Base-by-base conservation (phyloP, 1,140 invertebrate genomes). In the Anastatus disparis region DNA sequence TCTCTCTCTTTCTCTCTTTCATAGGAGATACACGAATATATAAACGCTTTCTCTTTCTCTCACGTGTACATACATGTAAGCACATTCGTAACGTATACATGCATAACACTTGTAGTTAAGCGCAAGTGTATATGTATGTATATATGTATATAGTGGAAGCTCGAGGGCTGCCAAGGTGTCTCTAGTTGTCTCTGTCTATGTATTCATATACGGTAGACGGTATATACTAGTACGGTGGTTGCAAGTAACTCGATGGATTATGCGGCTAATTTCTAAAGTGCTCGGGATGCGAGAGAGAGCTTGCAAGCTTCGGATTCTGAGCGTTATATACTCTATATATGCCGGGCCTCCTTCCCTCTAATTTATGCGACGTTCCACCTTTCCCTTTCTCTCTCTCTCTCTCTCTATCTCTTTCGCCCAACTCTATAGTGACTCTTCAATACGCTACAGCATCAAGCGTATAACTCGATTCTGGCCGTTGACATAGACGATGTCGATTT, bases 191-290 rank as follows among this genome's bases (percentile, higher is more conserved):
- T n/a, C n/a, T n/a, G n/a, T n/a, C n/a, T n/a, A n/a, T n/a, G n/a
- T n/a, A n/a, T n/a, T n/a, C n/a, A n/a, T n/a, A n/a, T n/a, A n/a
- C n/a, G n/a, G n/a, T n/a, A n/a, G n/a, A n/a, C n/a, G n/a, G n/a
- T n/a, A n/a, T n/a, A n/a, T n/a, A n/a, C n/a, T n/a, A n/a, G n/a
- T n/a, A n/a, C n/a, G 20, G 38, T 10, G 35, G 65, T 40, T 70
- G 66, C 74, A 62, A 77, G 74, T 81, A 77, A 77, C 74, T 77
- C 73, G 75, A 82, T 77, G 74, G 75, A 79, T 82, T 81, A 81
- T 76, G 76, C 74, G 76, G 78, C 77, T 82, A 79, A 81, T 79
- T 82, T 78, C 75, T 78, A 82, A 78, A 81, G 79, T 79, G 77
- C 75, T 80, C 72, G 55, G 65, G 74, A 46, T 56, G 53, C 52